Conservation (phyloP, 1,140 invertebrate genomes). For the Maniola jurtina region DNA sequence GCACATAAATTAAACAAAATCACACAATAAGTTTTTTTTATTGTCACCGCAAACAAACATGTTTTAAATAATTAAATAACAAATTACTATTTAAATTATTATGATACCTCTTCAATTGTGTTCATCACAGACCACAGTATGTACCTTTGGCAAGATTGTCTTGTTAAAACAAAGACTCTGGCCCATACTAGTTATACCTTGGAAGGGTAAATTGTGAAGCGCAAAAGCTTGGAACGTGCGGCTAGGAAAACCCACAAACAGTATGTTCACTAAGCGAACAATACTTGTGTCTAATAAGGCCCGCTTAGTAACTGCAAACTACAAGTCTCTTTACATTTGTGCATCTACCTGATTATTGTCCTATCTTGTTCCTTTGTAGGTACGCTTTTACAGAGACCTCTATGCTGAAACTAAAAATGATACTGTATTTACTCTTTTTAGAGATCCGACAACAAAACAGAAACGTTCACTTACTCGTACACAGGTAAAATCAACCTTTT, state of each 20-base stretch:
- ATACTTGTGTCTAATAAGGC: slow-evolving; percentile 30
- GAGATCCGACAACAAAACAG: no score
- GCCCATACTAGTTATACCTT: neutral
- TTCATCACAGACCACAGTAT: neutral
- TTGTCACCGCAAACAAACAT: no score
- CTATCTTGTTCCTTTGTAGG: slow-evolving; percentile 16
- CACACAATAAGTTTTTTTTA: no score
- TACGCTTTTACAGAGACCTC: slow-evolving; percentile 1
- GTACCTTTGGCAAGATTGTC: neutral
- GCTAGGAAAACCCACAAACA: slow-evolving; percentile 28
- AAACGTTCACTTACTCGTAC: no score
- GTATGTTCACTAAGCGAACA: slow-evolving; percentile 27
- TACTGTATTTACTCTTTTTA: neutral
- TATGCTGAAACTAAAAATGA: neutral
- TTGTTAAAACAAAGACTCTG: neutral
- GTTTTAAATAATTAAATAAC: no score
- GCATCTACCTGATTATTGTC: slow-evolving; percentile 20
- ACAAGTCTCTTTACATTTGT: slow-evolving; percentile 2
- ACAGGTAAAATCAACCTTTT: no score
- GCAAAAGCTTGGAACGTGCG: slow-evolving; percentile 25
- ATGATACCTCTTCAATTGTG: neutral
- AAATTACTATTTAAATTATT: neutral
- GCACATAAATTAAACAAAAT: no score
- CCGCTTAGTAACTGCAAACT: slow-evolving; percentile 11
- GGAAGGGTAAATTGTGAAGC: slow-evolving; percentile 22